Base-by-base conservation (phyloP, 1,140 invertebrate genomes). In the Armadillidium nasatum region DNA sequence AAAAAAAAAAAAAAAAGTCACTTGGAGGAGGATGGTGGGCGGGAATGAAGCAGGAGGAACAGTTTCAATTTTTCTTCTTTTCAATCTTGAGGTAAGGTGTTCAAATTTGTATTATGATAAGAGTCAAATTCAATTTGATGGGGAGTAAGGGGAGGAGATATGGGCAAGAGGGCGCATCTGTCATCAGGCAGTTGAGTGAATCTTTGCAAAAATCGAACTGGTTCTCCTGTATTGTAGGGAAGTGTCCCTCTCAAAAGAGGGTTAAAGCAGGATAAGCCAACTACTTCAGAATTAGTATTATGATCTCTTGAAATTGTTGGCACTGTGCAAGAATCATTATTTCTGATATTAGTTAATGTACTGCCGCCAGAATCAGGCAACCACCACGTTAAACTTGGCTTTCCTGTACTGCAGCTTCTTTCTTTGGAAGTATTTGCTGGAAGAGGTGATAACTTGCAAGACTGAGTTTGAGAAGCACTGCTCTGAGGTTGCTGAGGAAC, bases 41-140 rank as follows among this genome's bases (percentile, higher is more conserved):
- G 33, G 33, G 33, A 33, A 33, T 33, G 33, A 33, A 33, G 33
- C 33, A 33, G 33, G 33, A 33, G 33, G 33, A 33, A 33, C 6
- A 33, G 33, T 33, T 33, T 33, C 33, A 33, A 33, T 33, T 33
- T 33, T 3, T 33, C 6, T 33, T 33, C 33, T 33, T 33, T 33
- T 33, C 33, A 33, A 33, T 33, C 33, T 33, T 33, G 33, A 33
- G 33, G 33, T 33, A 33, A 33, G 33, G 33, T 33, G 33, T 33
- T 33, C 33, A 33, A 33, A 33, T 33, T 33, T 33, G 6, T 33
- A 33, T 33, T 33, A 60, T 60, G 11, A 60, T 19, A 7, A 19
- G 50, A 60, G 50, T 60, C 50, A 60, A 60, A 15, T 60, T 60
- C 50, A 13, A 60, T 60, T 60, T 60, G 50, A 19, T 60, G 50